These are phyloP conservation scores for Rynchops niger DNA, from an alignment of 2,113 vertebrate genomes.

Conservation along the genomic window DNA sequence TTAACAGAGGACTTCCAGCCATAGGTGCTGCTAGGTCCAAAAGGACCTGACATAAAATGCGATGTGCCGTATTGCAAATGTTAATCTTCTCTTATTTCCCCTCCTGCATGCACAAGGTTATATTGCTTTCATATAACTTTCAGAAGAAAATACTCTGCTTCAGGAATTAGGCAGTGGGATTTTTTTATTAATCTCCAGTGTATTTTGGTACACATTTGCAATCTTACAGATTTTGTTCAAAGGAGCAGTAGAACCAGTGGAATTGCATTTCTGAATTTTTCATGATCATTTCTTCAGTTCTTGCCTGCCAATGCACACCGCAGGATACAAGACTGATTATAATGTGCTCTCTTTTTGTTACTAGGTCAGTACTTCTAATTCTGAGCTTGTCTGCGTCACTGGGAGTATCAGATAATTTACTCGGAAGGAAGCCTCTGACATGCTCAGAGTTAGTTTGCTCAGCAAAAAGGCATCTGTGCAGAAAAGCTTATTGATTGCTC, in stretches of 20 bases:
- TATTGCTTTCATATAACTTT: background rate
- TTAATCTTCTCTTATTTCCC: background rate
- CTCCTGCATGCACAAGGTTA: background rate
- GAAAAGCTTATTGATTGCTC: background rate
- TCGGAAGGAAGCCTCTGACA: background rate
- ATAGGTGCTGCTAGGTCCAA: background rate
- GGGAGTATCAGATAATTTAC: slow-evolving; percentile 4
- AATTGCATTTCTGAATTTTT: background rate
- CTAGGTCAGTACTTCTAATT: slow-evolving; percentile 53
- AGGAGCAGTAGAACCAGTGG: background rate
- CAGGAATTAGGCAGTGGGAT: background rate
- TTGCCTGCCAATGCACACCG: background rate
- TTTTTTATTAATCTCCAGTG: background rate
- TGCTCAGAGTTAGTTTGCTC: slow-evolving; percentile 8
- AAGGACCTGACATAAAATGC: background rate
- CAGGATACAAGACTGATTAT: background rate
- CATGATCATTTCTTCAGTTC: background rate
- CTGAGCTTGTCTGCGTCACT: background rate
- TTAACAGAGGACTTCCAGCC: background rate
- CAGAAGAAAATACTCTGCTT: background rate
- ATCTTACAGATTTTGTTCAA: background rate
- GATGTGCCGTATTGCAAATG: background rate
- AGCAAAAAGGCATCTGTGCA: slow-evolving; percentile 7
- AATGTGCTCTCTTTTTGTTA: slow-evolving; percentile 10
- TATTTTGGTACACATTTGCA: background rate